phyloP scores from a whole-genome alignment of 2,888 invertebrate genomes.

The Conistra vaccinii region DNA sequence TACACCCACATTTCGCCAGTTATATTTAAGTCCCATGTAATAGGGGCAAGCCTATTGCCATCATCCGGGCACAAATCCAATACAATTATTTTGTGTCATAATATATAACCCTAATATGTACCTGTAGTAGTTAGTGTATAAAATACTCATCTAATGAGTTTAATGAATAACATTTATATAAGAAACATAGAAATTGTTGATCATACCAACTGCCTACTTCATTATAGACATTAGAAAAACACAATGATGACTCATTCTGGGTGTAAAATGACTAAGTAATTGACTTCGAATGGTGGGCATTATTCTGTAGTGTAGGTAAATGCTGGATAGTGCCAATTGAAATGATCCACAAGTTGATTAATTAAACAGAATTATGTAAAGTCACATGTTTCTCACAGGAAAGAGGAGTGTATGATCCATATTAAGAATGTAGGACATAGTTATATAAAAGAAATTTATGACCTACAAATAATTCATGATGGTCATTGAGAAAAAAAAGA shows the following conservation, averaged over 20 bases:
- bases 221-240: constrained; percentile 53
- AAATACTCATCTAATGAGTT: constrained; percentile 22
- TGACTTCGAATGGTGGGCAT: constrained; percentile 41
- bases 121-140: not conserved
- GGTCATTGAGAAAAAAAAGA: constrained; percentile 47
- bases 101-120: no score
- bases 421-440: not conserved
- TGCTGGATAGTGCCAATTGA: constrained; percentile 28
- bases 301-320: constrained; percentile 29
- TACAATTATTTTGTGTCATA: no score
- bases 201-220: constrained; percentile 23
- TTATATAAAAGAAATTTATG: constrained; percentile 3
- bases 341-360: constrained; percentile 16
- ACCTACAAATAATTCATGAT: not conserved
- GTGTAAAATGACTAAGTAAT: constrained; percentile 60
- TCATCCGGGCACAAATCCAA: no score
- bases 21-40: no score
- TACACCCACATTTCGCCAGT: no score
- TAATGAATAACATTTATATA: constrained; percentile 13
- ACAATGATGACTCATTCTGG: constrained; percentile 59
- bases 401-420: not conserved
- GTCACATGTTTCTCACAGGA: constrained; percentile 5
- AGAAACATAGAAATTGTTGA: constrained; percentile 40
- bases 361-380: constrained; percentile 1
- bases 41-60: no score